These are phyloP conservation scores for Notiomystis cincta DNA, from an alignment of 2,113 vertebrate genomes.

Conservation along the genomic window DNA sequence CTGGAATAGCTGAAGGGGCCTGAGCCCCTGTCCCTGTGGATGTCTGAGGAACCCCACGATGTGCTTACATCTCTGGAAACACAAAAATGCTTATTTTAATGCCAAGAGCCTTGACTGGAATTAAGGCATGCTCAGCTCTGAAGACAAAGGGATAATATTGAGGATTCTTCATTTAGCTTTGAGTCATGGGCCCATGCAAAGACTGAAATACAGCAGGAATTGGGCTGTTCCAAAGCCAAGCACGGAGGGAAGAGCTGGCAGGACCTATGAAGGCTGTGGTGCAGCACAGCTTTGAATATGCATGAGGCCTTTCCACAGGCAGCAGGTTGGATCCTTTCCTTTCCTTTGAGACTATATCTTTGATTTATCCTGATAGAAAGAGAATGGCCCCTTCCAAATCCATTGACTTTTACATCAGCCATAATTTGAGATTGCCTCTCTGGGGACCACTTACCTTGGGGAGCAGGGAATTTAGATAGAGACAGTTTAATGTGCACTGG, in stretches of 20 bases:
- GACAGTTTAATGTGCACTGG: not conserved
- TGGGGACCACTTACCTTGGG: not conserved
- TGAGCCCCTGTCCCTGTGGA: not conserved
- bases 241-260: not conserved
- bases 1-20: not conserved
- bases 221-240: not conserved
- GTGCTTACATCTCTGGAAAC: not conserved
- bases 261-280: not conserved
- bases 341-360: not conserved
- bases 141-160: not conserved
- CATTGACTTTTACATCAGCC: not conserved
- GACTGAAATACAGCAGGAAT: not conserved
- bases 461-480: not conserved
- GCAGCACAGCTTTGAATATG: not conserved
- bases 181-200: not conserved
- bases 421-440: not conserved
- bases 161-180: not conserved
- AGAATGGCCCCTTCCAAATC: not conserved
- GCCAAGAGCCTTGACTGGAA: not conserved
- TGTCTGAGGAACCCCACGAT: not conserved
- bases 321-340: not conserved
- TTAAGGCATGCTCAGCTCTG: not conserved
- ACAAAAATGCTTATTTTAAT: not conserved
- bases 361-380: not conserved
- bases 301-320: not conserved